Percentiles rank a stretch among this genome's conserved stretches.
Conservation (phyloP, 2,797 vertebrate species). For the Anguilla pacifica region DNA sequence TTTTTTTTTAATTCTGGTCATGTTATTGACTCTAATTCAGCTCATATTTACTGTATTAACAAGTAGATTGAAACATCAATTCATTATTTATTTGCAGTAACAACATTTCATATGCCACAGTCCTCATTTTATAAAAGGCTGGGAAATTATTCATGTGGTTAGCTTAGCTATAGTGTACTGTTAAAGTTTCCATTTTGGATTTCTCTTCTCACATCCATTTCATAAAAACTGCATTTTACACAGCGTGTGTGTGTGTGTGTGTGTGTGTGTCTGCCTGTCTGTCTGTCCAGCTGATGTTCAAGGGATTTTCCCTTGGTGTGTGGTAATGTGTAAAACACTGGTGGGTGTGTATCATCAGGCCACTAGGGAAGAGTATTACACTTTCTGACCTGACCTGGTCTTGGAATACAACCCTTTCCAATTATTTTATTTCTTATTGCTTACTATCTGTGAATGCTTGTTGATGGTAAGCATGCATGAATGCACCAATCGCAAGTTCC, state of each 20-base stretch:
- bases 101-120: not conserved
- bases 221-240: not conserved
- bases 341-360: not conserved
- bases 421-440: conserved; percentile 11
- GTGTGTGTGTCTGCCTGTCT: not conserved
- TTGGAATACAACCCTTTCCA: not conserved
- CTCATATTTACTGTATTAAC: not conserved
- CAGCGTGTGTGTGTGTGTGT: not conserved
- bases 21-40: not conserved
- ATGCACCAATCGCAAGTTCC: conserved; percentile 54
- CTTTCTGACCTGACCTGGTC: not conserved
- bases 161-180: not conserved
- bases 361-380: not conserved
- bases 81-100: not conserved
- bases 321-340: not conserved
- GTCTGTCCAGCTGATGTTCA: not conserved
- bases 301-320: not conserved
- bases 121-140: not conserved
- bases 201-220: not conserved
- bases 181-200: not conserved
- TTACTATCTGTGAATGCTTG: conserved; percentile 40
- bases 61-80: not conserved
- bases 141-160: not conserved
- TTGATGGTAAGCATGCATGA: conserved; percentile 53
- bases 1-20: not conserved